Evolutionary conservation across 2,888 invertebrate species (phyloP), one percentile per base, ranked within the genome.

Genomic region (Smittia aterrima): DNA sequence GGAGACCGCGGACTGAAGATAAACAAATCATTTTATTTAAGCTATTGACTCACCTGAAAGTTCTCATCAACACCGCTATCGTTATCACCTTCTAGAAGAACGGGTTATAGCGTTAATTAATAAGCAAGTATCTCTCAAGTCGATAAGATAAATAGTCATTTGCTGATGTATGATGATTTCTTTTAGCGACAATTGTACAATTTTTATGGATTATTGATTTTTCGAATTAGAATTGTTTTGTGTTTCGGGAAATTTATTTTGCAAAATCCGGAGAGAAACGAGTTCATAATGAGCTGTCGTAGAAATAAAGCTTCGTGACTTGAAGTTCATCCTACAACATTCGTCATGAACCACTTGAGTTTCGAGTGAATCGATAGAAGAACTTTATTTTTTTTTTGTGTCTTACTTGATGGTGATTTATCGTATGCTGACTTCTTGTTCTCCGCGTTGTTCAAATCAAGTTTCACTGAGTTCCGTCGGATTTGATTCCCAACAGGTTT

Each of bases 41-140:
- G 18, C n/a, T 3, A 13, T 64, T 64, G 77, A 85, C 90, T 87
- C 84, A 92, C 91, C 85, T 91, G 92, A 74, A 90, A 91, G 75
- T 90, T 89, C 82, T 92, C 92, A 81, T 92, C 92, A 32, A 91
- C 91, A 62, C 91, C 92, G 80, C 91, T 92, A 79, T 92, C 92
- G 79, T 92, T 92, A 81, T 92, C 92, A 41, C 91, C 90, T 85
- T 92, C 93, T 93, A 87, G 77, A 85, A 86, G 83, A 84, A 79
- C 75, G 78, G 77, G 78, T 38, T 18, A 66, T 11, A 58, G 9
- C 7, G 11, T 40, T 38, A 74, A 67, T 66, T 53, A 16, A 53
- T n/a, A 24, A 67, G 16, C 16, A n/a, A n/a, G n/a, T 58, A 58
- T 58, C 22, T 58, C n/a, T 22, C n/a, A 58, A 22, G n/a, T n/a